These are phyloP conservation scores for Diadophis punctatus DNA, from an alignment of 2,113 vertebrate species.

Conservation along the genomic window DNA sequence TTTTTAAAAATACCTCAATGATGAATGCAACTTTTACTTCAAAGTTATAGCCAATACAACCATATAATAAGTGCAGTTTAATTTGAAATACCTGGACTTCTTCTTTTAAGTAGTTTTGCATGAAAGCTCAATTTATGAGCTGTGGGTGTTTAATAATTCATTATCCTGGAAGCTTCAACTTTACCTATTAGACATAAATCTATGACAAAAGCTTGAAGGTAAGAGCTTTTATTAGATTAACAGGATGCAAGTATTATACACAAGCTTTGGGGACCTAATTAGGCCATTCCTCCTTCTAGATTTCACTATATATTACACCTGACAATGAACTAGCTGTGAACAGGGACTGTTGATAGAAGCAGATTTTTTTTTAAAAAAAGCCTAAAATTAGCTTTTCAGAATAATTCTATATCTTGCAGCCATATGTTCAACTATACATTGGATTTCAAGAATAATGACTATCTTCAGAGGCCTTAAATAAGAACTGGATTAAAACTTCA, in stretches of 20 bases:
- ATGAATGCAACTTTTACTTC: constrained; percentile 35
- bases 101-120: constrained; percentile 31
- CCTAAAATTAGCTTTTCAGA: neutral
- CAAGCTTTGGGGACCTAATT: constrained; percentile 16
- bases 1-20: neutral
- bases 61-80: constrained; percentile 23
- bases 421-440: neutral
- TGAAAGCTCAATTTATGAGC: constrained; percentile 23
- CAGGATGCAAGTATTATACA: constrained; percentile 25
- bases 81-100: constrained; percentile 26
- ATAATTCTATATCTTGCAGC: neutral
- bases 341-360: neutral
- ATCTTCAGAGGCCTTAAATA: neutral
- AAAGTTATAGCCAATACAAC: constrained; percentile 24
- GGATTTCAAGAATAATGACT: neutral
- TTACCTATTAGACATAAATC: neutral
- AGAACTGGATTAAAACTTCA: neutral
- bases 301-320: constrained; percentile 23
- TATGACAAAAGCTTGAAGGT: constrained; percentile 22
- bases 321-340: neutral
- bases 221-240: constrained; percentile 39
- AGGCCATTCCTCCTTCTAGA: neutral
- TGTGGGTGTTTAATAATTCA: constrained; percentile 28
- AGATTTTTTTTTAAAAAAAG: neutral
- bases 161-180: constrained; percentile 19